These are phyloP conservation scores for Odontothrips loti DNA, from an alignment of 2,888 invertebrate species.

Conservation along the genomic window DNA sequence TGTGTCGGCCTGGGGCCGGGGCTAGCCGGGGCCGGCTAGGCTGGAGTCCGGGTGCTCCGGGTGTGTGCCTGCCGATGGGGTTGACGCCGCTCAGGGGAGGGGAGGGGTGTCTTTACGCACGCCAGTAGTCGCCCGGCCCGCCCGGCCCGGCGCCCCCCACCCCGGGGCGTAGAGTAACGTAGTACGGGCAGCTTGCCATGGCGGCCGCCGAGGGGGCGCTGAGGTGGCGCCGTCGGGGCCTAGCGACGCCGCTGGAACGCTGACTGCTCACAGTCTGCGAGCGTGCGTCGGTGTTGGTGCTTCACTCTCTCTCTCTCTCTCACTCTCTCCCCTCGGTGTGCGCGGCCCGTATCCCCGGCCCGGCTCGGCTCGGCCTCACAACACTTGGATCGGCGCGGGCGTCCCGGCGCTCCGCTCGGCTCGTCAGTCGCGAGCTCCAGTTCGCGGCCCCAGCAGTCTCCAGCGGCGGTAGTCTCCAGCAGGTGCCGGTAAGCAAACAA, in stretches of 20 bases:
- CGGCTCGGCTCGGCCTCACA: not conserved
- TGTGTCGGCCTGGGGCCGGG: not conserved
- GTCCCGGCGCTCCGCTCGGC: too few relatives aligned
- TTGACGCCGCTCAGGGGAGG: not conserved
- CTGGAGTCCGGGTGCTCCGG: not conserved
- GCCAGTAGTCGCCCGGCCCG: not conserved
- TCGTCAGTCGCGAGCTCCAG: not conserved
- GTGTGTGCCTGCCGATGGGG: not conserved
- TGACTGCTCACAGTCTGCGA: not conserved
- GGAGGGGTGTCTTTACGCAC: slow-evolving; percentile 1
- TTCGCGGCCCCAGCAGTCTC: not conserved
- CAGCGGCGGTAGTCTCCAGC: not conserved
- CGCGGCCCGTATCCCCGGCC: not conserved
- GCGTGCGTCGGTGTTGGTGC: not conserved
- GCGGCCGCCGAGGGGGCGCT: not conserved
- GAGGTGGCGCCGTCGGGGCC: not conserved
- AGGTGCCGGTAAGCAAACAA: too few relatives aligned
- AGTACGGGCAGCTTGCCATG: not conserved
- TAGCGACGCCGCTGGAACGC: not conserved
- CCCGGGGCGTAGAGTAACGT: slow-evolving; percentile 11
- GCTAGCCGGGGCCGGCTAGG: not conserved
- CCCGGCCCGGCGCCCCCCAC: not conserved
- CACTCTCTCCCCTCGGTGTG: not conserved
- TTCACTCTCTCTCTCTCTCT: not conserved
- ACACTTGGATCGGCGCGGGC: too few relatives aligned